phyloP scores from a whole-genome alignment of 2,113 vertebrate genomes.

The Anarrhichthys ocellatus region DNA sequence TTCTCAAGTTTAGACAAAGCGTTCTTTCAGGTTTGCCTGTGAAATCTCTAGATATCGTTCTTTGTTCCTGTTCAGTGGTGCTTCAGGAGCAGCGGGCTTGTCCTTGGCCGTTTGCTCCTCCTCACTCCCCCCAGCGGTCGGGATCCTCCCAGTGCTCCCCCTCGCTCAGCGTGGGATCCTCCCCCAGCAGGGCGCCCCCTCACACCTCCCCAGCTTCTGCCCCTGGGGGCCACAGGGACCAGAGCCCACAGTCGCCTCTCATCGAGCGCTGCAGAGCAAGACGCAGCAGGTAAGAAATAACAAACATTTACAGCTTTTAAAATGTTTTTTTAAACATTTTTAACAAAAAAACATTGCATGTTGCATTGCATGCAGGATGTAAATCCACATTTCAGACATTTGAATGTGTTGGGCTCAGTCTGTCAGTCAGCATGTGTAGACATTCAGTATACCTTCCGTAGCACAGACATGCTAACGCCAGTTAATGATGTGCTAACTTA shows the following conservation, averaged over 20 bases:
- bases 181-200: constrained; percentile 73
- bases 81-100: constrained; percentile 85
- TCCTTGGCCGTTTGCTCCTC: constrained; percentile 87
- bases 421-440: neutral
- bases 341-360: neutral
- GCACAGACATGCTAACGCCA: too few species aligned
- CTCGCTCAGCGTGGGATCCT: constrained; percentile 72
- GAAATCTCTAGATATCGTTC: neutral
- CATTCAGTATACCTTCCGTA: too few species aligned
- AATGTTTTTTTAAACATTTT: neutral
- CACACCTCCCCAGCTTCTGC: constrained; percentile 36
- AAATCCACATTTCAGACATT: neutral
- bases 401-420: too few species aligned
- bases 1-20: neutral
- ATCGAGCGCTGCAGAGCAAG: constrained; percentile 75
- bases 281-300: constrained; percentile 72
- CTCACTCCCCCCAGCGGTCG: constrained; percentile 74
- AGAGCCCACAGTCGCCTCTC: constrained; percentile 67
- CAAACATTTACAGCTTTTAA: neutral
- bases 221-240: constrained; percentile 53
- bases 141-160: constrained; percentile 80
- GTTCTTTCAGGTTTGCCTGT: neutral
- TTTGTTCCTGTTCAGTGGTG: constrained; percentile 77
- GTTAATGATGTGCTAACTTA: too few species aligned
- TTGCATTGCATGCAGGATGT: neutral